Evolutionary conservation across 2,113 vertebrate species (phyloP), one percentile per base, ranked within the genome.

Genomic region (human): DNA sequence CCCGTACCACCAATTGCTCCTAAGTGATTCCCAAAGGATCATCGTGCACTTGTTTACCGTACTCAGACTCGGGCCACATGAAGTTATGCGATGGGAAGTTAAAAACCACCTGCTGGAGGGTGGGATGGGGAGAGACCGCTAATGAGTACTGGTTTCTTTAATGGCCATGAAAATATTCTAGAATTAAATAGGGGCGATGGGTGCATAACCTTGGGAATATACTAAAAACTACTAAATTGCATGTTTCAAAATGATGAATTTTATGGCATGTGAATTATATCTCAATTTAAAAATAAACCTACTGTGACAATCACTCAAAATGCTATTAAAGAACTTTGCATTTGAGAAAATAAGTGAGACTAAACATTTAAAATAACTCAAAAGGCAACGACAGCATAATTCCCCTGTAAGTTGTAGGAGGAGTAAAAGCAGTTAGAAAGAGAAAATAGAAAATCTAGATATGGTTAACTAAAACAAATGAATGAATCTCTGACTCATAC

Each of bases 271-370:
- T 57, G 76, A 96, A 85, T 85, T 72, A 52, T 61, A n/a, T 35
- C 38, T 95, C 72, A 68, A 93, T 80, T 90, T 86, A 14, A 64
- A 12, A 1, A 57, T 89, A 86, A 94, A 25, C 5, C 80, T 90
- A 87, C 89, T 84, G 66, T 85, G 89, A 66, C 45, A 45, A 59
- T 81, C 64, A 85, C 45, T 95, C 89, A 93, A 93, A 93, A 81
- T 78, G 18, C 50, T 94, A 30, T 72, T 72, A 66, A 45, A 75
- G 64, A 85, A 73, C 61, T 83, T 80, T 68, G 20, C 45, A 82
- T 48, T 92, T 90, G 93, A 93, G 72, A 72, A 93, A 92, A 70
- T 81, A 82, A 90, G 80, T 81, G 73, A 86, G 64, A 78, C 12
- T 27, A 66, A 55, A 45, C 73, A 70, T 78, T 90, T 95, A 82